These are phyloP conservation scores for Cossypha heuglini DNA, from an alignment of 2,797 vertebrate species.

Conservation along the genomic window DNA sequence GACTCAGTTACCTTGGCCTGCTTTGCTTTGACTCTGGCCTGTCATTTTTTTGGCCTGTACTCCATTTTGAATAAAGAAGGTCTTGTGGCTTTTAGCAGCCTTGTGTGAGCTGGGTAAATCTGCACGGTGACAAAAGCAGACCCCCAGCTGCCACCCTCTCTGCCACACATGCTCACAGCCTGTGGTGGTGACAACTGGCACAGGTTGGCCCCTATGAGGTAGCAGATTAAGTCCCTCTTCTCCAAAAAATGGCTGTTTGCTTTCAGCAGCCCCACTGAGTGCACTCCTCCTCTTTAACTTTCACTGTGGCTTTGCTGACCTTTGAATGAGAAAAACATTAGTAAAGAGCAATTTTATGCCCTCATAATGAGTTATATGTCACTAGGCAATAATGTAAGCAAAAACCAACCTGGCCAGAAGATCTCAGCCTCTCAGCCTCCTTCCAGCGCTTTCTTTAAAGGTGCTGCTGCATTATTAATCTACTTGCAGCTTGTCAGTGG, in stretches of 20 bases:
- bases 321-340: constrained; percentile 15
- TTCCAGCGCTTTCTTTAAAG: neutral
- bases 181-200: neutral
- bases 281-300: neutral
- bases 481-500: neutral
- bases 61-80: neutral
- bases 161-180: accelerated
- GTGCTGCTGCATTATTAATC: neutral
- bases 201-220: neutral
- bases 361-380: neutral
- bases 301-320: neutral
- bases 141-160: neutral
- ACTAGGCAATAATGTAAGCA: neutral
- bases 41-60: neutral
- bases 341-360: constrained; percentile 5
- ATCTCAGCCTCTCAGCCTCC: neutral
- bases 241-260: neutral
- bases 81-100: neutral
- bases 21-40: neutral
- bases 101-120: neutral
- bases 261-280: neutral
- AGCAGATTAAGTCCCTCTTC: neutral
- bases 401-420: neutral
- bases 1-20: neutral
- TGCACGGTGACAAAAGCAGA: neutral